Evolutionary conservation across 2,113 vertebrate genomes (phyloP).

Genomic region (Glaucomys volans): DNA sequence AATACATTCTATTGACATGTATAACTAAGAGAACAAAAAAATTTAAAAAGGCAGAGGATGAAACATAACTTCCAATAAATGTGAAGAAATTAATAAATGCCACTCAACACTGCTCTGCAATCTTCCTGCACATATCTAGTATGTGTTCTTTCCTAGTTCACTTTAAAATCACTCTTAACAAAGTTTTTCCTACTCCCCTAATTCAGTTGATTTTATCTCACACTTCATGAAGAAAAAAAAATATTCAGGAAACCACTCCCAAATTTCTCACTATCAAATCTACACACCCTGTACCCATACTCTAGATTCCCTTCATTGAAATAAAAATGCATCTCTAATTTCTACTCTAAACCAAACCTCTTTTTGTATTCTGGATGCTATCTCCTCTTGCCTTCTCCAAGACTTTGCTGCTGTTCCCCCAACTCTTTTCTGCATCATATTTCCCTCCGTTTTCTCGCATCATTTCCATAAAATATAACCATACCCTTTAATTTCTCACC

Average conservation of each 20-base stretch:
- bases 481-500: neutral
- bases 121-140: neutral
- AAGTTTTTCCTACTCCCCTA: neutral
- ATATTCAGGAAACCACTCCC: neutral
- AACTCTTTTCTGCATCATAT: neutral
- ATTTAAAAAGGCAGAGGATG: neutral
- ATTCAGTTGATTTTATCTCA: neutral
- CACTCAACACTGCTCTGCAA: neutral
- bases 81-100: neutral
- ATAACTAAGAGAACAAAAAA: too few species aligned
- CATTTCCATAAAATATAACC: neutral
- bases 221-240: neutral
- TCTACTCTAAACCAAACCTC: neutral
- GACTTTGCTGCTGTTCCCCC: neutral
- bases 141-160: neutral
- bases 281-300: neutral
- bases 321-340: neutral
- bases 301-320: neutral
- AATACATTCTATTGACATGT: too few species aligned
- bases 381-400: neutral
- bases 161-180: slow-evolving; percentile 18
- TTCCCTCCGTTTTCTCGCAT: neutral
- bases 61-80: neutral
- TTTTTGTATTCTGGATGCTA: neutral
- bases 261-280: neutral